phyloP scores from a whole-genome alignment of 2,113 vertebrate species.

The Gavia stellata region DNA sequence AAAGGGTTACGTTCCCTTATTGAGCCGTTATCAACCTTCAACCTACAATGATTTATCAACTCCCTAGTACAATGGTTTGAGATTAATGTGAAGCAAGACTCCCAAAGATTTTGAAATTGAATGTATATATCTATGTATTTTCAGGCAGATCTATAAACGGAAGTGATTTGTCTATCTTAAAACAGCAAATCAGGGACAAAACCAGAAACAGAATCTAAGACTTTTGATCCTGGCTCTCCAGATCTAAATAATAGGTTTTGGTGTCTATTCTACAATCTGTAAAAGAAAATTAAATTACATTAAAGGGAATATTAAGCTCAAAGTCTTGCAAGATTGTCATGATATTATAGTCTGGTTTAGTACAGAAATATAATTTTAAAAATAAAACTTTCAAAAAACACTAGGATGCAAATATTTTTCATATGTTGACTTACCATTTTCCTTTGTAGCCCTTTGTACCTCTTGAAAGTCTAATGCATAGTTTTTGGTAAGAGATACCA shows the following conservation, averaged over 20 bases:
- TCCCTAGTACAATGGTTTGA: background rate
- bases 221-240: background rate
- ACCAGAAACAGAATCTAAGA: background rate
- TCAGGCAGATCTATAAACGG: background rate
- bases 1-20: background rate
- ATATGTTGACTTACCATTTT: background rate
- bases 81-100: background rate
- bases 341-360: background rate
- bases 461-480: background rate
- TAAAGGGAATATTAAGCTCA: background rate
- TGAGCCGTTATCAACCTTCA: background rate
- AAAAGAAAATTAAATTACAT: background rate
- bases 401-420: background rate
- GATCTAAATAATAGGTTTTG: background rate
- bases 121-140: background rate
- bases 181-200: background rate
- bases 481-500: background rate
- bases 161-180: background rate
- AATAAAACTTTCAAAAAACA: background rate
- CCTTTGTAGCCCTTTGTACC: background rate
- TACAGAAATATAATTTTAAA: background rate
- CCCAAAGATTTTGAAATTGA: background rate
- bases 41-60: background rate
- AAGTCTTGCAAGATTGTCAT: background rate
- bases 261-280: background rate